Percentiles rank a stretch among this genome's conserved stretches.
Conservation (phyloP, 2,797 vertebrate genomes). For the Oryzias dopingdopingensis region DNA sequence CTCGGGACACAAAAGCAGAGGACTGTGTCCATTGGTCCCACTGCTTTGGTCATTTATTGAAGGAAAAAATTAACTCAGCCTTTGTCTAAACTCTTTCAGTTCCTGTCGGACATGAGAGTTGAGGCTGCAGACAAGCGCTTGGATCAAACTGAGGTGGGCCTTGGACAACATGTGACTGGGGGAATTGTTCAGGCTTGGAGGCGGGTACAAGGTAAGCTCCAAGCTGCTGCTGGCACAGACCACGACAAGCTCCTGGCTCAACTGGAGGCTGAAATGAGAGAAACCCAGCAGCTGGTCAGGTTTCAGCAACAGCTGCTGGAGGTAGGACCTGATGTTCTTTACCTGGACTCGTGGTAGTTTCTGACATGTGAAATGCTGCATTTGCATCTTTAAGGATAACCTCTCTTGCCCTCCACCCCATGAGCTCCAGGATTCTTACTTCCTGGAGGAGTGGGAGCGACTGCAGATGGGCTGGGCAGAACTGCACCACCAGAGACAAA, state of each 20-base stretch:
- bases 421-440: conserved; percentile 71
- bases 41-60: no score
- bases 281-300: conserved; percentile 73
- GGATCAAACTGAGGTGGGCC: conserved; percentile 56
- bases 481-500: conserved; percentile 69
- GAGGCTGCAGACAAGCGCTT: conserved; percentile 32
- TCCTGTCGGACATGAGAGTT: conserved; percentile 25
- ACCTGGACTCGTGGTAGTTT: background rate
- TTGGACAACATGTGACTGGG: conserved; percentile 74
- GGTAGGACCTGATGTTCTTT: conserved; percentile 40
- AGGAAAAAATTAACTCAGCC: background rate
- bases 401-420: conserved; percentile 43
- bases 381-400: conserved; percentile 57
- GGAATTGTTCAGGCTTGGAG: conserved; percentile 76
- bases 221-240: conserved; percentile 58
- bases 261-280: conserved; percentile 72
- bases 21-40: no score
- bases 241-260: conserved; percentile 79
- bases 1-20: no score
- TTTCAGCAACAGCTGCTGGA: conserved; percentile 79
- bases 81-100: conserved; percentile 32
- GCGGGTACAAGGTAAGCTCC: conserved; percentile 66
- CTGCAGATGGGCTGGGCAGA: conserved; percentile 65
- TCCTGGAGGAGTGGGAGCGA: conserved; percentile 80
- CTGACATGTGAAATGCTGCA: background rate